Base-by-base conservation (phyloP, 2,797 vertebrate species). In the Nannoperca obscura region DNA sequence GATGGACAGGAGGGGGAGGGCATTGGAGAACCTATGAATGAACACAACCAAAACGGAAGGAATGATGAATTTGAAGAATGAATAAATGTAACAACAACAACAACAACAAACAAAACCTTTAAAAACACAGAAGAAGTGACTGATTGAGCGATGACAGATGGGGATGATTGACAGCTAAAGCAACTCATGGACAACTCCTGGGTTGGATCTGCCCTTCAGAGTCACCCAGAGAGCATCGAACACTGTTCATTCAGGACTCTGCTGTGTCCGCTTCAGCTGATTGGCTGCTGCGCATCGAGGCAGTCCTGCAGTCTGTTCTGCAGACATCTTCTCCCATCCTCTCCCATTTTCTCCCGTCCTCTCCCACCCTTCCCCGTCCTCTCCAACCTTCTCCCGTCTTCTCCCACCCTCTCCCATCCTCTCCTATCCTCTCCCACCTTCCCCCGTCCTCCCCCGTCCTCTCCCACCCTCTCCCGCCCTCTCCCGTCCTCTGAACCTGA, bases 1-100 rank as follows among this genome's bases (percentile, higher is more conserved):
- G 91, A 86, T 83, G 87, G 84, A 89, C 89, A 91, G 82, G 90
- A 89, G 74, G 92, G 92, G 82, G 93, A 91, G 86, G 85, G 92
- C 93, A 94, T 93, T 92, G 90, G 87, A 91, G 91, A 90, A 89
- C 92, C 93, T 93, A 86, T 74, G 63, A 61, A 86, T 87, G 79
- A 91, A 80, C 69, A 89, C 49, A 88, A 74, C 57, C 70, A 71
- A 74, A 76, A 78, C 67, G 46, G 44, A 69, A 62, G 4, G 66
- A 70, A 74, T 70, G 80, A 91, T 79, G 54, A 74, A 76, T 65
- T 46, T 68, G 63, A 70, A 71, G 49, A 82, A 87, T 60, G 40
- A 66, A 84, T 58, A 22, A 81, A 83, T 81, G 17, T 27, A 52
- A 34, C 3, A 66, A 52, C n/a, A 75, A 74, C 76, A 50, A 20